Base-by-base conservation (phyloP, 2,113 vertebrate genomes). In the Neotragus pygmaeus region DNA sequence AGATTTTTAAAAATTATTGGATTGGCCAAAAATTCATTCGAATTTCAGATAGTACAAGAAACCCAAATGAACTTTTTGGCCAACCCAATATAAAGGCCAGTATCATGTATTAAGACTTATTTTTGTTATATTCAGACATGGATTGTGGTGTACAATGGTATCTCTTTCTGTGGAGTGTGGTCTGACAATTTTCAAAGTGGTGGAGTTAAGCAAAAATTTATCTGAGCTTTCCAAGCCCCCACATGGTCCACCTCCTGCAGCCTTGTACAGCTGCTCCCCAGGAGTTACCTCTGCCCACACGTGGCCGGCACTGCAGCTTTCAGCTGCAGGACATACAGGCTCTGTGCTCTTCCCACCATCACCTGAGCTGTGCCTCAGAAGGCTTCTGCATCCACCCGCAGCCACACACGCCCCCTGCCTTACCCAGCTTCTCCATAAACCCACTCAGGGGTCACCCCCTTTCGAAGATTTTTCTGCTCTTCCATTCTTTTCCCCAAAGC, bases 301-400 rank as follows among this genome's bases (percentile, higher is more conserved):
- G 1, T 19, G 53, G 33, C 7, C 0, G 28, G 36, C 3, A 30
- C 19, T 5, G 33, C 64, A 30, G 8, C 33, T 36, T 27, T 28
- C 13, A 49, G 33, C 43, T 13, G 3, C 12, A 21, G 57, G 43
- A 55, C 27, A 6, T 25, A 57, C 2, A 3, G 53, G 39, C 13
- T 6, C 39, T 78, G 25, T 2, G 39, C 6, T 57, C 2, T 28
- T n/a, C n/a, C 6, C 8, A 23, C 28, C n/a, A 0, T 13, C 1
- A 2, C 43, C 58, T 45, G 70, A 73, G 70, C 36, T 27, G 7
- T 12, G 23, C 23, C 23, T 53, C 43, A 6, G 19, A 12, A 28
- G 2, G 23, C 6, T 13, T 62, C 49, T 21, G 25, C 8, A 10
- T 2, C 33, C 21, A 23, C 7, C 25, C 13, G 0, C 12, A 10